A percentile compares a stretch with the other conserved stretches of the same genome.
phyloP scores from a whole-genome alignment of 2,888 invertebrate species.

The Bombylius major region DNA sequence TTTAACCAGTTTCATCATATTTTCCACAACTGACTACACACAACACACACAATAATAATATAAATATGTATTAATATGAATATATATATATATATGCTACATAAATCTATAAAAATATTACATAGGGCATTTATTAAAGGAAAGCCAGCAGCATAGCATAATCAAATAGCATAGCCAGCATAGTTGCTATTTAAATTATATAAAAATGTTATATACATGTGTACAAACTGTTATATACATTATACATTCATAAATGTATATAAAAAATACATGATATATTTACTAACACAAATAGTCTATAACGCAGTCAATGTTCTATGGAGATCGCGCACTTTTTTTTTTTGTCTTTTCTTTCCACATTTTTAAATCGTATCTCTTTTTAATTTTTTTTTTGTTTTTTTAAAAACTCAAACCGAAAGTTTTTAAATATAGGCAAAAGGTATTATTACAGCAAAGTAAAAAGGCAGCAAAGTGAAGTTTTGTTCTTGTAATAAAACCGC shows the following conservation, averaged over 20 bases:
- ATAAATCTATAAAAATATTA: no score
- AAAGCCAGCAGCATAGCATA: no score
- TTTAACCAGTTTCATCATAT: constrained; percentile 14
- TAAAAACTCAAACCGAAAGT: neutral
- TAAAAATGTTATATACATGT: no score
- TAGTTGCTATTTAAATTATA: no score
- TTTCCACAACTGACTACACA: constrained; percentile 10
- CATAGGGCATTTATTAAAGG: no score
- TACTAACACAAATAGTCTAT: neutral
- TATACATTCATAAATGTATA: no score
- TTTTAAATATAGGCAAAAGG: neutral
- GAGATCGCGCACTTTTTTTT: neutral
- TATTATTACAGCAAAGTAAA: no score
- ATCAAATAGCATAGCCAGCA: no score
- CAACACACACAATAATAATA: constrained; percentile 5
- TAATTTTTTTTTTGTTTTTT: neutral
- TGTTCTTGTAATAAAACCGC: neutral
- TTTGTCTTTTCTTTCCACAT: no score
- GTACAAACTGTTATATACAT: no score
- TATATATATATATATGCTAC: no score
- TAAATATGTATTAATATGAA: no score
- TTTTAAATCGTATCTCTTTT: neutral
- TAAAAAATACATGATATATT: neutral
- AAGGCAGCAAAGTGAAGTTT: neutral
- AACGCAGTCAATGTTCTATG: neutral